Conservation (phyloP, 2,113 vertebrate genomes). For the Sardina pilchardus region DNA sequence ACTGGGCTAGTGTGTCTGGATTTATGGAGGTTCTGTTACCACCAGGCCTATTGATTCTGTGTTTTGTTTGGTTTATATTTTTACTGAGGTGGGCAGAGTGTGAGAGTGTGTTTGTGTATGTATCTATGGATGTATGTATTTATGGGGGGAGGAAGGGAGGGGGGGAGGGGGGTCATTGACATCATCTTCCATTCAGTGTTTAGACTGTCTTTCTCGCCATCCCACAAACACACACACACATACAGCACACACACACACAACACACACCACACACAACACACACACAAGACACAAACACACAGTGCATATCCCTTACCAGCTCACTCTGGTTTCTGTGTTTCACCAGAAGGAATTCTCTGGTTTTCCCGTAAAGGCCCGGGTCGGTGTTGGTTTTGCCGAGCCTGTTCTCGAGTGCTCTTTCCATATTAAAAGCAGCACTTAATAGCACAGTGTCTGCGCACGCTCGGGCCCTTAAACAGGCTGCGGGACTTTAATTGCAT, state of each 20-base stretch:
- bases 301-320: slow-evolving; percentile 58
- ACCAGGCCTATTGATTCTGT: background rate
- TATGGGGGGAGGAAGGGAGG: background rate
- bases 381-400: background rate
- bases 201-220: background rate
- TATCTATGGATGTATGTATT: background rate
- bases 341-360: slow-evolving; percentile 67
- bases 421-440: slow-evolving; percentile 70
- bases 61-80: background rate
- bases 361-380: slow-evolving; percentile 51
- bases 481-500: slow-evolving; percentile 70
- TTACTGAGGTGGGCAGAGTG: background rate
- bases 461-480: slow-evolving; percentile 65
- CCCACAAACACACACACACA: background rate
- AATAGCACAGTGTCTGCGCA: slow-evolving; percentile 64
- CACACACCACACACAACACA: background rate
- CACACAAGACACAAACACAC: slow-evolving; percentile 17
- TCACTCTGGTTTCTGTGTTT: slow-evolving; percentile 58
- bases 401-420: slow-evolving; percentile 58
- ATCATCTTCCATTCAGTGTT: background rate
- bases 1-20: too few relatives aligned
- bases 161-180: background rate
- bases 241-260: background rate
- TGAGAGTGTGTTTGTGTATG: background rate
- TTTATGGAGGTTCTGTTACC: too few relatives aligned